A percentile compares a stretch with the other conserved stretches of the same genome.
Evolutionary conservation across 2,888 invertebrate species (phyloP).

Genomic region (Lamellibrachia satsuma): DNA sequence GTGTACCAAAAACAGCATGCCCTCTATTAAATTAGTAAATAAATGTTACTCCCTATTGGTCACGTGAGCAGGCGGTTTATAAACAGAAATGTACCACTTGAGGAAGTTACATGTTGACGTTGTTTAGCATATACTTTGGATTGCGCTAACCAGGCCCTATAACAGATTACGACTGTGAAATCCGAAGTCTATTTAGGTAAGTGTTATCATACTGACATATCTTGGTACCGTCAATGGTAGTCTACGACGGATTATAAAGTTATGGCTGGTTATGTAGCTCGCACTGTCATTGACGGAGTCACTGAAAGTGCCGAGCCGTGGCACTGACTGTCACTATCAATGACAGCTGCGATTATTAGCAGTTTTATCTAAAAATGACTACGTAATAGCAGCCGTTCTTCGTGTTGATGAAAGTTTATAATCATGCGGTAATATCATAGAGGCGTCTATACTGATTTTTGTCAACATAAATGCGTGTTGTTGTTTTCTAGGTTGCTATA

Average conservation of each 20-base stretch:
- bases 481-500: too few species aligned
- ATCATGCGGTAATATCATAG: too few species aligned
- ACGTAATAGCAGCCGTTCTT: too few species aligned
- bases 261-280: too few species aligned
- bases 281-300: too few species aligned
- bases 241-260: neutral
- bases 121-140: neutral
- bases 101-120: neutral
- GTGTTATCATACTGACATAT: neutral
- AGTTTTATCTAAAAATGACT: too few species aligned
- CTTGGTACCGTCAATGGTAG: neutral
- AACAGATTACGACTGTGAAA: neutral
- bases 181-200: neutral
- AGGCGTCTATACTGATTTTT: too few species aligned
- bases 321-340: too few species aligned
- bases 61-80: neutral
- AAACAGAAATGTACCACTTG: neutral
- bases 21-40: neutral
- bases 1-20: neutral
- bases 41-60: conserved; percentile 5
- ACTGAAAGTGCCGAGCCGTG: too few species aligned
- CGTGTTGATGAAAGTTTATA: too few species aligned
- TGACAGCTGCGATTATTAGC: too few species aligned
- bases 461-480: too few species aligned
- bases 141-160: neutral